A percentile compares a stretch with the other conserved stretches of the same genome.
Conservation (phyloP, 2,797 vertebrate genomes). For the Rhabdomys pumilio region DNA sequence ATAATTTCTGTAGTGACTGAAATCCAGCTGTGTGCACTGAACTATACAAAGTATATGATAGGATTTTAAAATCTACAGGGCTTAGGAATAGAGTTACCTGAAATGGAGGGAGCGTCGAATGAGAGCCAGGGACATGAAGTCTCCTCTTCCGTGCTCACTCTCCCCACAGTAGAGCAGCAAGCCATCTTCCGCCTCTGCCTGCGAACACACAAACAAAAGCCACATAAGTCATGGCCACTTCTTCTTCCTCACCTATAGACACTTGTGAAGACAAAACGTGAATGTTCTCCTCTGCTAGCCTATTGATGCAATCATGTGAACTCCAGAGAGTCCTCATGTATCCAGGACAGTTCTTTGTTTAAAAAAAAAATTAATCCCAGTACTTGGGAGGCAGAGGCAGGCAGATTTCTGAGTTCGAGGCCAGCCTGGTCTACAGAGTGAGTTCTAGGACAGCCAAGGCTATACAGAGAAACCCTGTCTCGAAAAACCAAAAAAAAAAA, state of each 20-base stretch:
- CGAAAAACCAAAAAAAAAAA: not conserved
- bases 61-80: not conserved
- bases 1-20: not conserved
- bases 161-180: conserved; percentile 97
- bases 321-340: not conserved
- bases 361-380: not conserved
- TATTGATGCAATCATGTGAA: not conserved
- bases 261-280: not conserved
- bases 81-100: conserved; percentile 90
- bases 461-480: too few relatives aligned
- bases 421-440: too few relatives aligned
- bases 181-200: conserved; percentile 95
- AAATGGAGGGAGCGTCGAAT: conserved; percentile 94
- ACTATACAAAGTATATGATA: not conserved
- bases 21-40: not conserved
- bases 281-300: not conserved
- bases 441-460: too few relatives aligned
- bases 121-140: conserved; percentile 95
- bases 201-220: conserved; percentile 65
- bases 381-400: too few relatives aligned
- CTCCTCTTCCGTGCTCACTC: conserved; percentile 95
- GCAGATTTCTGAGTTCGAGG: too few relatives aligned
- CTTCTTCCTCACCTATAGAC: not conserved
- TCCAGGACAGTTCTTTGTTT: not conserved
- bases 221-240: not conserved